phyloP scores from a whole-genome alignment of 2,888 invertebrate genomes.

The Pachymerium ferrugineum region DNA sequence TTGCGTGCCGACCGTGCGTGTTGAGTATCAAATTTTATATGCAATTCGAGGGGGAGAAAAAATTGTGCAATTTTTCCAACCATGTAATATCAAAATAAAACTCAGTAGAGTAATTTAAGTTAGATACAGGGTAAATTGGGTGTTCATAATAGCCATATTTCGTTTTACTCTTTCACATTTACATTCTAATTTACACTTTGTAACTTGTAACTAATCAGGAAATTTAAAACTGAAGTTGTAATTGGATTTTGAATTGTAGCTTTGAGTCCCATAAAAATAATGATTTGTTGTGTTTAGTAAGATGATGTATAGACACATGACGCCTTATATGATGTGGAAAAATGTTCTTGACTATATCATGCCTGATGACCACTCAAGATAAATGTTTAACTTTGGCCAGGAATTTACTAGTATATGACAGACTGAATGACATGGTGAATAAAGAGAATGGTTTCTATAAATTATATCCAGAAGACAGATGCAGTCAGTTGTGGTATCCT shows the following conservation, averaged over 20 bases:
- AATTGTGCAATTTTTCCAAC: neutral
- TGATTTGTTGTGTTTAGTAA: too few relatives aligned
- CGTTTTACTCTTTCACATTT: too few relatives aligned
- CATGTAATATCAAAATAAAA: neutral
- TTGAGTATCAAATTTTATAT: neutral
- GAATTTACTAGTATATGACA: neutral
- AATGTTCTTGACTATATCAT: neutral
- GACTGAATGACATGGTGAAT: neutral
- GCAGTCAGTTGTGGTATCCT: neutral
- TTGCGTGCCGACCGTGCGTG: neutral
- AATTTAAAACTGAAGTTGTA: too few relatives aligned
- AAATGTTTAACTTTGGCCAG: neutral
- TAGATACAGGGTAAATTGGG: slow-evolving; percentile 15
- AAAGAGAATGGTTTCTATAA: slow-evolving; percentile 10
- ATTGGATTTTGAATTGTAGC: too few relatives aligned
- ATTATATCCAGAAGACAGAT: neutral
- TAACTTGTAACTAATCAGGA: slow-evolving; percentile 23
- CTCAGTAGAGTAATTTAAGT: slow-evolving; percentile 3
- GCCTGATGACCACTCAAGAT: neutral
- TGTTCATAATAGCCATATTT: too few relatives aligned
- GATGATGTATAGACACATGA: neutral
- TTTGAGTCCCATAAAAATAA: too few relatives aligned
- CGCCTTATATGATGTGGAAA: neutral
- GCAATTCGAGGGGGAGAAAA: neutral
- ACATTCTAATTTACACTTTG: slow-evolving; percentile 8